phyloP scores from a whole-genome alignment of 1,140 invertebrate species.

The Procambarus virginalis region DNA sequence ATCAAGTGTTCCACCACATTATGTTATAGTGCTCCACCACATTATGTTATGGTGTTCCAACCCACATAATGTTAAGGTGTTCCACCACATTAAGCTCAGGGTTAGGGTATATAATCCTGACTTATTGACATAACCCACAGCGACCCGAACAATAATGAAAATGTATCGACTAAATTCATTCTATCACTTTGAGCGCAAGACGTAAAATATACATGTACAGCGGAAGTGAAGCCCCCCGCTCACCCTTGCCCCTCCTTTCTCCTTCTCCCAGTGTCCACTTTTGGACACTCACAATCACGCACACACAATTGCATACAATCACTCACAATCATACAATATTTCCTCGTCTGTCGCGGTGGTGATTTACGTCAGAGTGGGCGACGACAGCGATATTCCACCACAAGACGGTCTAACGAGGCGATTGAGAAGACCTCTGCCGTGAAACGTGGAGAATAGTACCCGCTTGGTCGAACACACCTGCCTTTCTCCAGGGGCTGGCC shows the following conservation, averaged over 20 bases:
- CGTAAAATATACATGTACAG: neutral
- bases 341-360: neutral
- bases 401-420: neutral
- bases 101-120: neutral
- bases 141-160: neutral
- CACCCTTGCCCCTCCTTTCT: neutral
- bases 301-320: neutral
- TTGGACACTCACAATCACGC: neutral
- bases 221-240: neutral
- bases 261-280: neutral
- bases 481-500: neutral
- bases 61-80: no score
- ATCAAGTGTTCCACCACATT: no score
- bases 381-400: neutral
- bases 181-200: neutral
- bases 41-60: no score
- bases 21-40: no score
- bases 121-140: neutral
- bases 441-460: neutral
- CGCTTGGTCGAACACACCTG: neutral
- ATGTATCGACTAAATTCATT: neutral
- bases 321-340: conserved; percentile 4
- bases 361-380: neutral
- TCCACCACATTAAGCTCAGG: no score
- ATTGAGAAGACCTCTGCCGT: neutral